phyloP scores from a whole-genome alignment of 2,797 vertebrate genomes.

The Sandelia bainsii region DNA sequence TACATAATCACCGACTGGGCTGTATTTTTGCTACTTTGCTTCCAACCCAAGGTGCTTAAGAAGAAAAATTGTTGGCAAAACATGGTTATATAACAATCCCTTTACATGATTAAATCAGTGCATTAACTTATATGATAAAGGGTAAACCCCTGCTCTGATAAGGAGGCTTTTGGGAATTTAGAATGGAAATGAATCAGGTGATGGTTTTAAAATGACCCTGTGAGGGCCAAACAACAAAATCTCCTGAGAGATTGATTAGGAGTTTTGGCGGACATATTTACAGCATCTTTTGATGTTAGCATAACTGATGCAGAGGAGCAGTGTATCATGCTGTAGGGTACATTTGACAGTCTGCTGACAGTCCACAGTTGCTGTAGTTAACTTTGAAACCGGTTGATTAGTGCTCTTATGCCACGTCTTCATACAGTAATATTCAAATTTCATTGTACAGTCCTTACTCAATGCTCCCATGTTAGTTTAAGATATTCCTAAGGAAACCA shows the following conservation, averaged over 20 bases:
- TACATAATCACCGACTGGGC: too few relatives aligned
- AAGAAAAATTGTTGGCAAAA: background rate
- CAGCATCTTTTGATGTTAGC: constrained; percentile 33
- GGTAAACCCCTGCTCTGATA: constrained; percentile 7
- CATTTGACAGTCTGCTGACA: constrained; percentile 17
- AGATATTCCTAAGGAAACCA: constrained; percentile 19
- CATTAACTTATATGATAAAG: constrained; percentile 16
- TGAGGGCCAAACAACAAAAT: constrained; percentile 22
- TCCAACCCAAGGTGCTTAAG: background rate
- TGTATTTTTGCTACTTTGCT: background rate
- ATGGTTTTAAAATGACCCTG: constrained; percentile 50
- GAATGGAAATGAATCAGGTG: constrained; percentile 46
- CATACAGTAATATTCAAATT: constrained; percentile 36
- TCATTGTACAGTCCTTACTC: constrained; percentile 14
- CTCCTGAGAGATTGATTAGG: constrained; percentile 31
- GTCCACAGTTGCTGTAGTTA: constrained; percentile 10
- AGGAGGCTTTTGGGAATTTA: constrained; percentile 23
- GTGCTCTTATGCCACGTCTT: constrained; percentile 65
- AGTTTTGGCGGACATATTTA: constrained; percentile 30
- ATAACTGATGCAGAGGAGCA: constrained; percentile 23
- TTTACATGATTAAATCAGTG: constrained; percentile 21
- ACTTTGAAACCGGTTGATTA: constrained; percentile 2
- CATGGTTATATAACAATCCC: background rate
- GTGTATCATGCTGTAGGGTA: constrained; percentile 15
- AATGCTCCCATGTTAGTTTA: constrained; percentile 8